Evolutionary conservation across 2,888 invertebrate species (phyloP), one percentile per base, ranked within the genome.

Genomic region (Xanthorhoe spadicearia): DNA sequence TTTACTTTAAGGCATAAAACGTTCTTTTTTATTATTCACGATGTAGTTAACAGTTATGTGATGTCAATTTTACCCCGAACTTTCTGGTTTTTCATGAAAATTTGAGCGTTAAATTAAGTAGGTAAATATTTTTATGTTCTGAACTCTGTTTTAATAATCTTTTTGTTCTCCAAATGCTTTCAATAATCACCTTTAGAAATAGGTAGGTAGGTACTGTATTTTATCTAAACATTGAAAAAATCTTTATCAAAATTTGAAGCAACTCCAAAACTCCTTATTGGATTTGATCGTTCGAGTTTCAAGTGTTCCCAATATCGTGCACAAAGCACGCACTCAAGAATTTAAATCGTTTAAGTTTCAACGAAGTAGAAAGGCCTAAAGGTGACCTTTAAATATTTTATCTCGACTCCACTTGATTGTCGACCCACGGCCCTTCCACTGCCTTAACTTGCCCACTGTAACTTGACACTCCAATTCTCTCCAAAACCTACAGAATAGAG

Each of bases 381-480:
- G 84, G 83, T 88, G 88, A 90, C 89, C 90, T 91, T 87, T 89
- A 90, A 90, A 90, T 91, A 91, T 90, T 91, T 92, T 90, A 92
- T 91, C 90, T 90, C 83, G 82, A 88, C 86, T 86, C 84, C 81
- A 83, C 83, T 86, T 88, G 89, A 91, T 91, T 89, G 90, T 86
- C 88, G 85, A 88, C 89, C 87, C 88, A 85, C 83, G 86, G 82
- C 85, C 87, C 85, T 84, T 84, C 83, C 80, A 85, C 83, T 85
- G 84, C 85, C 83, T 85, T 83, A 81, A 84, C 82, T 82, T 76
- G 74, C 68, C 89, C 88, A 89, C 74, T 76, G 68, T 81, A 84
- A 74, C 77, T 76, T 82, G 88, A 82, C 76, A 83, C 79, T 73
- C 76, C 77, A 77, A 76, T 76, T 80, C 82, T 78, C 81, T 75